A percentile compares a stretch with the other conserved stretches of the same genome.
Evolutionary conservation across 2,888 invertebrate species (phyloP).

Genomic region (Yponomeuta malinellus): DNA sequence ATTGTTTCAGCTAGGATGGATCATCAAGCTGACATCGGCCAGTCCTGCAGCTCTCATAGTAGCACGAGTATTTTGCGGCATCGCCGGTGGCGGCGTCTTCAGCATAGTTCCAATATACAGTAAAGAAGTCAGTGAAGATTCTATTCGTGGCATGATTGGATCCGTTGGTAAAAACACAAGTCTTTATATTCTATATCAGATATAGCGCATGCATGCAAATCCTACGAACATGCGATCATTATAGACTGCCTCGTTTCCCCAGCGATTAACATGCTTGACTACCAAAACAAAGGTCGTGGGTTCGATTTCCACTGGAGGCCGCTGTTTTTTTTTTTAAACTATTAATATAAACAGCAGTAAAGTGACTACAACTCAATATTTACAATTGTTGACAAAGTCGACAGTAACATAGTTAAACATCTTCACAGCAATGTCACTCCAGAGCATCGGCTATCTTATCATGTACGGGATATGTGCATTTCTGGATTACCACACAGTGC

Average conservation of each 20-base stretch:
- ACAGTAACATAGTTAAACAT: not conserved
- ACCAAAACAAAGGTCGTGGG: too few species aligned
- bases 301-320: too few species aligned
- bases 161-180: not conserved
- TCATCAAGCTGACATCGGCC: slow-evolving; percentile 22
- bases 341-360: too few species aligned
- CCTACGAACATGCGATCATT: too few species aligned
- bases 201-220: too few species aligned
- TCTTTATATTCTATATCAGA: not conserved
- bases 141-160: slow-evolving; percentile 22
- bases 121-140: slow-evolving; percentile 24
- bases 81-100: slow-evolving; percentile 22
- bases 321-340: too few species aligned
- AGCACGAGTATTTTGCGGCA: slow-evolving; percentile 20
- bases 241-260: too few species aligned
- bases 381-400: too few species aligned
- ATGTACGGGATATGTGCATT: slow-evolving; percentile 23
- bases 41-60: slow-evolving; percentile 19
- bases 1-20: slow-evolving; percentile 22
- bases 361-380: too few species aligned
- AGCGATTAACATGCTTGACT: too few species aligned
- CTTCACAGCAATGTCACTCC: slow-evolving; percentile 18
- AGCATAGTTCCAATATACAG: slow-evolving; percentile 20
- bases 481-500: slow-evolving; percentile 21
- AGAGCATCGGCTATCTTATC: slow-evolving; percentile 20